Evolutionary conservation across 2,888 invertebrate species (phyloP), one percentile per base, ranked within the genome.

Genomic region (Trichogramma dendrolimi): DNA sequence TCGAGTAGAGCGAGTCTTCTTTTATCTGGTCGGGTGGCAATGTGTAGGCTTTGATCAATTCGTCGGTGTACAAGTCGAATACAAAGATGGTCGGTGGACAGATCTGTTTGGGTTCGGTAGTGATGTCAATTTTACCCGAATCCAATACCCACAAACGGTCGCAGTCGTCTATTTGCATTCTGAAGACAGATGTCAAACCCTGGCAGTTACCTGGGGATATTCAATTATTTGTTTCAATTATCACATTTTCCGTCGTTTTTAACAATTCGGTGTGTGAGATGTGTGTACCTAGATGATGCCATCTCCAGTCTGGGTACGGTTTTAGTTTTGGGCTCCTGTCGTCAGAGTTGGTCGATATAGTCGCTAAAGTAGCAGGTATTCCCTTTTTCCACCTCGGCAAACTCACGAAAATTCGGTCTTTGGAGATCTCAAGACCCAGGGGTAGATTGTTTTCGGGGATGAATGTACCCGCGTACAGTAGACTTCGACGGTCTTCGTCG

Each of bases 131-230:
- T 72, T 89, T 87, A 0, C 92, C 92, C 0, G 91, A 89, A 77
- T 92, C 92, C 62, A 92, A 80, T 0, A 91, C 84, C 92, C 92
- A 92, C 4, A 92, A 80, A 47, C 91, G 84, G 54, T 87, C 86
- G 68, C 92, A 92, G 1, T 83, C 81, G 75, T 92, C 92, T 0
- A 87, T 85, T 70, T 85, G 85, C 52, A 91, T 81, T 39, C 92
- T 83, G 72, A 91, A 92, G 1, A 91, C 91, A 1, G 91, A 92
- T 0, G 88, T 88, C 46, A 92, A 76, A 46, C 88, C 86, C 3
- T 83, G 81, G 71, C 92, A 92, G 61, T 85, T 82, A 51, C 73
- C 83, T 82, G 69, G 51, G 73, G 69, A 55, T 10, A 50, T 67
- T 70, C 11, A 11, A 58, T 46, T 11, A 59, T 48, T n/a, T 43